These are phyloP conservation scores for Pantala flavescens DNA, from an alignment of 1,140 invertebrate species.

Conservation along the genomic window DNA sequence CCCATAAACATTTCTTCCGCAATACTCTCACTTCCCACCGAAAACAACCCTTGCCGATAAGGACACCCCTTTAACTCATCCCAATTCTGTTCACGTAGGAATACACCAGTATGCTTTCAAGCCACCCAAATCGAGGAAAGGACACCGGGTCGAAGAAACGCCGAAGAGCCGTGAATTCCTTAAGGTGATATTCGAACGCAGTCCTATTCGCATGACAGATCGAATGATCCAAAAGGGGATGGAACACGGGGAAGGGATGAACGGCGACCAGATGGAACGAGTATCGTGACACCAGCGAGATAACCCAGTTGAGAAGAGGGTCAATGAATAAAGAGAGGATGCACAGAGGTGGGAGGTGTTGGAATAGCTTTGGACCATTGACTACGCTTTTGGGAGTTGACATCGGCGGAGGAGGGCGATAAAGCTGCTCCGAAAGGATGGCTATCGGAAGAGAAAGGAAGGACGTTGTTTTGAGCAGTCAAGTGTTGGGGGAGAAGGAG, in stretches of 20 bases:
- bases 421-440: neutral
- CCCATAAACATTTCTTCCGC: slow-evolving; percentile 8
- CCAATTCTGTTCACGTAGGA: neutral
- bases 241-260: neutral
- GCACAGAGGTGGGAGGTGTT: neutral
- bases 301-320: neutral
- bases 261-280: neutral
- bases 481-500: neutral
- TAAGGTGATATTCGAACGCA: too few relatives aligned
- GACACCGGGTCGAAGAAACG: neutral
- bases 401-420: neutral
- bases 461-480: neutral
- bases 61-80: neutral
- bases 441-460: neutral
- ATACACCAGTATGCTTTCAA: slow-evolving; percentile 9
- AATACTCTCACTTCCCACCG: neutral
- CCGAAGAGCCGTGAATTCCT: too few relatives aligned
- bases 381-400: neutral
- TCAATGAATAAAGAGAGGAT: neutral
- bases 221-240: neutral
- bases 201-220: neutral
- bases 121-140: slow-evolving; percentile 1
- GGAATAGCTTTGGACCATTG: neutral
- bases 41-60: neutral
- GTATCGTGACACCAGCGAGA: neutral